Evolutionary conservation across 2,797 vertebrate species (phyloP), one percentile per base, ranked within the genome.

Genomic region (Aythya fuligula): DNA sequence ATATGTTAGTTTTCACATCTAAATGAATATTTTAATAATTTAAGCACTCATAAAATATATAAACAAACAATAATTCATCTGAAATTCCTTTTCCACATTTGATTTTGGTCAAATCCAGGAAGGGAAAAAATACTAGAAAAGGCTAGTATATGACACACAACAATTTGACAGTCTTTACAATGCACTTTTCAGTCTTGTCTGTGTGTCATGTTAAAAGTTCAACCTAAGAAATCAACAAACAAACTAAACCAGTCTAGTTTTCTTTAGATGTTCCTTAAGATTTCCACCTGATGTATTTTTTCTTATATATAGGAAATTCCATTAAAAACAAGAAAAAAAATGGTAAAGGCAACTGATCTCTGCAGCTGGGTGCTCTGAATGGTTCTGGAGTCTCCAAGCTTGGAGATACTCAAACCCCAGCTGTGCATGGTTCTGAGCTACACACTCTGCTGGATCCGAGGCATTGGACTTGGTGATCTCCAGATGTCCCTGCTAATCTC

Each of bases 291-390:
- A 53, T 15, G 4, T 17, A 57, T 65, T 57, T 69, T 57, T 84
- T 2, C 30, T 54, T 36, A 65, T 85, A 54, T 13, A 25, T 3
- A 43, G 24, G 8, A 60, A 69, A 72, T 60, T 51, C 30, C 6
- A 51, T 47, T 58, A 45, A 61, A 85, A 41, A 65, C 7, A 57
- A 53, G 32, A 39, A 76, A 21, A 3, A 39, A 3, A 1, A 2
- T 53, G 47, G 3, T 10, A 61, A 32, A 32, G 43, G 4, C 43
- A 36, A 39, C 36, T 0, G 0, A 39, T 4, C 53, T 58, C 45
- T 85, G n/a, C 39, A 81, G 4, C 5, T 69, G 19, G 22, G 30
- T 30, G 41, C 43, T 73, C 47, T 71, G 41, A 17, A 5, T 43
- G 3, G 8, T 49, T 65, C 72, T 76, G 20, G 12, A 39, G 8